phyloP scores from a whole-genome alignment of 2,797 vertebrate species.

The Bradypodion pumilum region DNA sequence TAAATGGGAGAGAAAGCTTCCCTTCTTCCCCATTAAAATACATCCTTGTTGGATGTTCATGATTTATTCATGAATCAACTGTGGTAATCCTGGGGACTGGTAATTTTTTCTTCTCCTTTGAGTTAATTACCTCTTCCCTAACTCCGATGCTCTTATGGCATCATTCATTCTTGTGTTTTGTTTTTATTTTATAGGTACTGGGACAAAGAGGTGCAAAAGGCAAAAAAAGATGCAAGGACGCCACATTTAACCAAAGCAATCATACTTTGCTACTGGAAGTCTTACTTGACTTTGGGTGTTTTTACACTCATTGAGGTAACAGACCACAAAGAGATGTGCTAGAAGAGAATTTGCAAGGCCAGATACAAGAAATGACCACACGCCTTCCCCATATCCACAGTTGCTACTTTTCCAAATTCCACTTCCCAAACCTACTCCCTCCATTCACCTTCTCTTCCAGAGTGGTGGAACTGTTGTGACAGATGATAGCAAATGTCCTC shows the following conservation, averaged over 20 bases:
- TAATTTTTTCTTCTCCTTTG: neutral
- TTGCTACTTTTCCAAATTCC: neutral
- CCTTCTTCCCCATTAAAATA: neutral
- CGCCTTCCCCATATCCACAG: too few species aligned
- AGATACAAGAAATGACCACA: neutral
- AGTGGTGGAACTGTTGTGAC: neutral
- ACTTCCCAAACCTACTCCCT: too few species aligned
- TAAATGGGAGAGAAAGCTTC: neutral
- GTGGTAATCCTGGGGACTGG: neutral
- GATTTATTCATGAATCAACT: neutral
- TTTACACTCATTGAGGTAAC: slow-evolving; percentile 90
- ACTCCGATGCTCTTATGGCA: slow-evolving; percentile 5
- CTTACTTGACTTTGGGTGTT: slow-evolving; percentile 85
- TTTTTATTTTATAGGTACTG: slow-evolving; percentile 80
- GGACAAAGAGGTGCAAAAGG: slow-evolving; percentile 85
- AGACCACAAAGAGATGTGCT: slow-evolving; percentile 12
- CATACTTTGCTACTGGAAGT: slow-evolving; percentile 89
- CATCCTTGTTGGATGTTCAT: neutral
- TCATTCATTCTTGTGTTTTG: slow-evolving; percentile 1
- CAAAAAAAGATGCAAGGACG: slow-evolving; percentile 77
- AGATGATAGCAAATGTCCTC: neutral
- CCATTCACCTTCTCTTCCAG: neutral
- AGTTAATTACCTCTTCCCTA: too few species aligned
- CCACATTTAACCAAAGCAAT: slow-evolving; percentile 87
- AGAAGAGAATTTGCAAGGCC: neutral